phyloP scores from a whole-genome alignment of 2,888 invertebrate species.

The Cataglyphis altisquamis region DNA sequence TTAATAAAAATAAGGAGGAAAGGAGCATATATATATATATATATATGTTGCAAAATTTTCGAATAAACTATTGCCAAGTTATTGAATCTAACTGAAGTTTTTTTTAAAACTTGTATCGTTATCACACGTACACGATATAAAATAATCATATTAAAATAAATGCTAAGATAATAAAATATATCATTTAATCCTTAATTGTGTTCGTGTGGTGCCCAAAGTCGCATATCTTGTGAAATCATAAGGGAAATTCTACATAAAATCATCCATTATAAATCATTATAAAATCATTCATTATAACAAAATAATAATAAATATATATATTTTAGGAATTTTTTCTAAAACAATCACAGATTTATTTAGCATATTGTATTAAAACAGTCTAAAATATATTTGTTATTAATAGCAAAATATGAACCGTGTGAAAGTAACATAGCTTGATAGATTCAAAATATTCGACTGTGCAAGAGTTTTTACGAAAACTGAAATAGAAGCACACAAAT shows the following conservation, averaged over 20 bases:
- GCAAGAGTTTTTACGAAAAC: not conserved
- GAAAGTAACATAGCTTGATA: not conserved
- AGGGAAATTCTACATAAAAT: not conserved
- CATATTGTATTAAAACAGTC: not conserved
- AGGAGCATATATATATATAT: not conserved
- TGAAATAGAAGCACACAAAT: conserved; percentile 3
- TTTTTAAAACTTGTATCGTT: not conserved
- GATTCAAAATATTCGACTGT: not conserved
- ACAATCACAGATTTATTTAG: not conserved
- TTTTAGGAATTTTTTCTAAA: too few species aligned
- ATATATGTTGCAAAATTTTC: not conserved
- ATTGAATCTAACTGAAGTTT: not conserved
- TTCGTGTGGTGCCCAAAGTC: not conserved
- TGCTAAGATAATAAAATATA: conserved; percentile 24
- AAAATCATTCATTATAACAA: not conserved
- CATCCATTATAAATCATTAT: too few species aligned
- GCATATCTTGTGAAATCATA: not conserved
- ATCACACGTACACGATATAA: not conserved
- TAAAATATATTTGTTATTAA: conserved; percentile 7
- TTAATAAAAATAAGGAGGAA: not conserved
- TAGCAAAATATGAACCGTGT: not conserved
- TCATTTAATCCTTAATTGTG: conserved; percentile 31
- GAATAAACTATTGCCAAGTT: not conserved
- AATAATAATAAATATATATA: not conserved
- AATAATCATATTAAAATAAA: not conserved